Base-by-base conservation (phyloP, 2,797 vertebrate species). In the Acanthurus tractus region DNA sequence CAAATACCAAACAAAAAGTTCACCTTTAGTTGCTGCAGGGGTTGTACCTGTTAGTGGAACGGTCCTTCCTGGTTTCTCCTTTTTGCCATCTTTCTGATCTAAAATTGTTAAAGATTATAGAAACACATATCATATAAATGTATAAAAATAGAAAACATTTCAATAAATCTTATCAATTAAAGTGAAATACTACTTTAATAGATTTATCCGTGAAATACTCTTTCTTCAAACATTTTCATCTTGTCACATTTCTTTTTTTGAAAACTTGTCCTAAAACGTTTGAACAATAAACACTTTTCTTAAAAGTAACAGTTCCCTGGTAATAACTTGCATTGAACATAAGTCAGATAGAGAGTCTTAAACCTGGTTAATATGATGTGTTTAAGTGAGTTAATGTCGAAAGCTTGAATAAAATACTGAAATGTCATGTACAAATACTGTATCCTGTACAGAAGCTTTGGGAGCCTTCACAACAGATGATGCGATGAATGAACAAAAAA, bases 21-120 rank as follows among this genome's bases (percentile, higher is more conserved):
- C 89, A 96, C 96, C 96, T 95, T 92, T 96, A 76, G 88, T 83
- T 52, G 92, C 79, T 83, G 94, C 86, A n/a, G 94, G 82, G 4
- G 59, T 79, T 44, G 73, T 74, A 85, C 91, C 95, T 78, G 93
- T 83, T 81, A 94, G 88, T 34, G 94, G 84, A 83, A 93, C 79
- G 79, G 92, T 92, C 87, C 95, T 95, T 77, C 94, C 96, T 66
- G 94, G 78, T 91, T 95, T 96, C 70, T 97, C 97, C 87, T 96
- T 96, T 94, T 94, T 96, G 78, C 90, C 87, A 83, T 95, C 96
- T 94, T 95, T 97, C 82, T 95, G 96, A 93, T 97, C 97, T 98
- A 89, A 86, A 88, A 80, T 14, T 11, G 59, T 17, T 34, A 46
- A 46, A 64, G 1, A 40, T 17, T 6, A 73, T 11, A 57, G 48